Evolutionary conservation across 1,140 invertebrate species (phyloP).

Genomic region (Brachionus calyciflorus): DNA sequence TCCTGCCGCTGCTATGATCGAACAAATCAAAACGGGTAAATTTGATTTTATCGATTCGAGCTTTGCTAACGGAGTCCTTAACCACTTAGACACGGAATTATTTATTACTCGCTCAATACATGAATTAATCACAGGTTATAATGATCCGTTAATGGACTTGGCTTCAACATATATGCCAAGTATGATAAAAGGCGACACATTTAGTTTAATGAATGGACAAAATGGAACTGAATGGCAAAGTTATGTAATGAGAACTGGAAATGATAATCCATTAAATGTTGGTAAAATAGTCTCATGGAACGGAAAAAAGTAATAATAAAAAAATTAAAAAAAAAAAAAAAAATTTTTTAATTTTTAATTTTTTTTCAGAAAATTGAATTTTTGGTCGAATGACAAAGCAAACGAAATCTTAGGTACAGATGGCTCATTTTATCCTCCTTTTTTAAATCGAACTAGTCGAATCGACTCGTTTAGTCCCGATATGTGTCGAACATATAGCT

Average conservation of each 20-base stretch:
- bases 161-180: neutral
- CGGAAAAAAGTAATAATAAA: neutral
- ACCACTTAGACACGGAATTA: constrained; percentile 15
- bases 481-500: constrained; percentile 32
- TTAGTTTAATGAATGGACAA: constrained; percentile 34
- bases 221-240: constrained; percentile 41
- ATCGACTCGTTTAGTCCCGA: constrained; percentile 4
- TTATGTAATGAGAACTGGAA: neutral
- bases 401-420: constrained; percentile 26
- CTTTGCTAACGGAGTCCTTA: neutral
- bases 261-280: neutral
- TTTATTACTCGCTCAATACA: neutral
- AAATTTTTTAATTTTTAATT: neutral
- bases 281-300: constrained; percentile 23
- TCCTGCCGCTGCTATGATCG: constrained; percentile 19
- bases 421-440: constrained; percentile 43
- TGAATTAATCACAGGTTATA: constrained; percentile 38
- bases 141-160: constrained; percentile 30
- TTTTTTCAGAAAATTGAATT: constrained; percentile 3
- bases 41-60: neutral
- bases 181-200: constrained; percentile 14
- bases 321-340: neutral
- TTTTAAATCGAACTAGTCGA: neutral
- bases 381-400: constrained; percentile 10
- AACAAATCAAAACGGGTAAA: neutral